A percentile compares a stretch with the other conserved stretches of the same genome.
Evolutionary conservation across 2,797 vertebrate species (phyloP).

Genomic region (Spinus pinus): DNA sequence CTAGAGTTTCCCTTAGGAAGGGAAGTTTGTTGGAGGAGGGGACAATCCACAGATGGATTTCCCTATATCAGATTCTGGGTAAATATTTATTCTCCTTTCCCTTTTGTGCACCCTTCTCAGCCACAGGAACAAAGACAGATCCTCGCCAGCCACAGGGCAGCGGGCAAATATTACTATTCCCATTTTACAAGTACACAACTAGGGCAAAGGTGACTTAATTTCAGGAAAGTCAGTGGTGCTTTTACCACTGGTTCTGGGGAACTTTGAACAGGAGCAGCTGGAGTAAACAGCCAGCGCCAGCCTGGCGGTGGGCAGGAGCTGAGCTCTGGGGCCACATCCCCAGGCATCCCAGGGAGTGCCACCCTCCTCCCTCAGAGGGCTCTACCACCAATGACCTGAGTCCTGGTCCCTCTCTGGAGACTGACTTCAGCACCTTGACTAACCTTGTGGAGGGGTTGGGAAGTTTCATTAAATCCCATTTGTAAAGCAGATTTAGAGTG

Average conservation of each 20-base stretch:
- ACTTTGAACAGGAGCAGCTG: conserved; percentile 6
- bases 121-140: neutral
- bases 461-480: neutral
- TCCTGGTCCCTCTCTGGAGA: neutral
- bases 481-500: rapidly evolving
- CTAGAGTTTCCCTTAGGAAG: conserved; percentile 4
- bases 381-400: rapidly evolving
- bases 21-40: neutral
- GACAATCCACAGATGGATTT: neutral
- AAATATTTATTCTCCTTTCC: conserved; percentile 55
- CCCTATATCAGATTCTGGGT: conserved; percentile 12
- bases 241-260: neutral
- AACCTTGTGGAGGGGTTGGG: neutral
- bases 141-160: rapidly evolving
- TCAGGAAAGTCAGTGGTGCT: neutral
- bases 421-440: neutral
- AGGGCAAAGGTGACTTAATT: neutral
- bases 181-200: neutral
- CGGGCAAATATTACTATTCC: neutral
- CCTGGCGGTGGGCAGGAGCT: neutral
- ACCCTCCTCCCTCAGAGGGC: rapidly evolving
- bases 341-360: neutral
- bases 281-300: neutral
- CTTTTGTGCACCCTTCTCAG: neutral
- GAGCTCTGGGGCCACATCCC: neutral